A percentile compares a stretch with the other conserved stretches of the same genome.
phyloP scores from a whole-genome alignment of 2,797 vertebrate species.

The Natrix natrix region DNA sequence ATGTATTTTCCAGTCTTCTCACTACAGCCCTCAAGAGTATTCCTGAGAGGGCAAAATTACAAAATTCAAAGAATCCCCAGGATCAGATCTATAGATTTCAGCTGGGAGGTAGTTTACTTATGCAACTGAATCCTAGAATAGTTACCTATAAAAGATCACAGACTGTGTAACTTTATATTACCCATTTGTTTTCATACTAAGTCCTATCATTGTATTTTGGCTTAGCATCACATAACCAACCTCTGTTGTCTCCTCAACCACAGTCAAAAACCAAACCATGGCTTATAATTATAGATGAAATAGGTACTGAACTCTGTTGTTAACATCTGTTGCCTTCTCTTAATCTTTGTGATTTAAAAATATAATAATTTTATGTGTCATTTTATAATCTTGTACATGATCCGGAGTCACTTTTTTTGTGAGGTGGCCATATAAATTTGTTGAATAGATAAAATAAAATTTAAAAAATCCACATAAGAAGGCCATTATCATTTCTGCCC shows the following conservation, averaged over 20 bases:
- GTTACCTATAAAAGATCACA: not conserved
- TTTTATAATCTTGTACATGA: not conserved
- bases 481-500: not conserved
- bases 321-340: not conserved
- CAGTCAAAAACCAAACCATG: not conserved
- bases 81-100: not conserved
- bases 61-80: not conserved
- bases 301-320: not conserved
- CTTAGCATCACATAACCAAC: not conserved
- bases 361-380: not conserved
- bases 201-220: not conserved
- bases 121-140: not conserved
- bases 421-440: not conserved
- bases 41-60: not conserved
- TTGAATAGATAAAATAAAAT: not conserved
- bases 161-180: not conserved
- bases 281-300: not conserved
- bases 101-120: not conserved
- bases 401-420: not conserved
- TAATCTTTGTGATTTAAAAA: not conserved
- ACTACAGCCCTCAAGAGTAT: not conserved
- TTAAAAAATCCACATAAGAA: not conserved
- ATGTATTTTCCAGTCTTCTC: not conserved
- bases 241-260: not conserved
- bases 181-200: not conserved